A percentile compares a stretch with the other conserved stretches of the same genome.
Evolutionary conservation across 2,888 invertebrate genomes (phyloP).

Genomic region (Xanthia togata): DNA sequence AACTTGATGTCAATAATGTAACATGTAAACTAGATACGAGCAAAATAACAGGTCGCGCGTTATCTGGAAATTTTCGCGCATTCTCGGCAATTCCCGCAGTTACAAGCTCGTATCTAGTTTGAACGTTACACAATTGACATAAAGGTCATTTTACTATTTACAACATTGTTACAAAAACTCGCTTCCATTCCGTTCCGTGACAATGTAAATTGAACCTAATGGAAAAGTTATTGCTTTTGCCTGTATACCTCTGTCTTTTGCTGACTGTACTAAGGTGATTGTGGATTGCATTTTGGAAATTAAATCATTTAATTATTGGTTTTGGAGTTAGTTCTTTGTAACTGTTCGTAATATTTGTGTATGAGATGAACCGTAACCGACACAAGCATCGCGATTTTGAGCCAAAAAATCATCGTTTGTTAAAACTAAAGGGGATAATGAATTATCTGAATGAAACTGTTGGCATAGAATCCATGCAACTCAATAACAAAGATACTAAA

Average conservation of each 20-base stretch:
- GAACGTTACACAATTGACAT: too few species aligned
- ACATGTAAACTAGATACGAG: too few species aligned
- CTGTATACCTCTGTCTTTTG: slow-evolving; percentile 8
- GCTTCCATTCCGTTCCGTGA: too few species aligned
- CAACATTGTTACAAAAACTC: too few species aligned
- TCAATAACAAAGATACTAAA: slow-evolving; percentile 2
- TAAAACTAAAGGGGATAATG: background rate
- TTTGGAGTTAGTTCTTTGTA: background rate
- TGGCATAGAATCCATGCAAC: slow-evolving; percentile 1
- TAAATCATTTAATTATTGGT: background rate
- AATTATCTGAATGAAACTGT: slow-evolving; percentile 3
- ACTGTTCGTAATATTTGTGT: background rate
- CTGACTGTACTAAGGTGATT: slow-evolving; percentile 23
- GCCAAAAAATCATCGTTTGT: background rate
- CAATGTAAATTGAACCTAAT: too few species aligned
- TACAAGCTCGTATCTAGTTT: too few species aligned
- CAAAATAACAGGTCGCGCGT: too few species aligned
- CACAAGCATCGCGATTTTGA: too few species aligned
- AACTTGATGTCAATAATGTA: too few species aligned
- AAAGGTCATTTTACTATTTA: too few species aligned
- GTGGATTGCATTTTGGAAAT: slow-evolving; percentile 22
- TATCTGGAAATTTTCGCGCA: too few species aligned
- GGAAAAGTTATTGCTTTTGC: background rate
- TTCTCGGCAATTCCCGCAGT: too few species aligned
- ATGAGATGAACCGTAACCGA: background rate